Conservation (phyloP, 2,888 invertebrate species). For the Eudemis profundana region DNA sequence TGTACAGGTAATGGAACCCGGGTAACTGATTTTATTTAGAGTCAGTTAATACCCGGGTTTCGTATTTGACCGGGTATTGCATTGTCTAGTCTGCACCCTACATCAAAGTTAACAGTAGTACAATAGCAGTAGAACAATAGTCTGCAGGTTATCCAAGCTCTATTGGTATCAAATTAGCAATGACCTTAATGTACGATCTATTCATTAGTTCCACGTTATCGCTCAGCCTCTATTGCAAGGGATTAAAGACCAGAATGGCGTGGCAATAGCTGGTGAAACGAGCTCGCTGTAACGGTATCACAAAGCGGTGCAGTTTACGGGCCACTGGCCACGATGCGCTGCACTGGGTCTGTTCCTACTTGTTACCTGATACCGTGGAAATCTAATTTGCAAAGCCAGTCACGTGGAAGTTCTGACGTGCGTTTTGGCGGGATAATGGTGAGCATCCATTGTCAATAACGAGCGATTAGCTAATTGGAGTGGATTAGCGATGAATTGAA, state of each 20-base stretch:
- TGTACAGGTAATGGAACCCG: too few relatives aligned
- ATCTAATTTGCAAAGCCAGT: constrained; percentile 24
- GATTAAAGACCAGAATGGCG: background rate
- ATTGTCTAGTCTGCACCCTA: too few relatives aligned
- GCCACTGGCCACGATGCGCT: constrained; percentile 58
- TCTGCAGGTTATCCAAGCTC: constrained; percentile 13
- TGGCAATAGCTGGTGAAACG: constrained; percentile 4
- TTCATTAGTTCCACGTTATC: constrained; percentile 35
- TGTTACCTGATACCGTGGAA: constrained; percentile 33
- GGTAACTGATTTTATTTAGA: too few relatives aligned
- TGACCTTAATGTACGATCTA: constrained; percentile 40
- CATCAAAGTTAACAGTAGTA: too few relatives aligned
- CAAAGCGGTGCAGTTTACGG: constrained; percentile 59
- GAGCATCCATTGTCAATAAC: too few relatives aligned
- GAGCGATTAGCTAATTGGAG: too few relatives aligned
- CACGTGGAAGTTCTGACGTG: constrained; percentile 11
- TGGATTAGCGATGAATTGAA: too few relatives aligned
- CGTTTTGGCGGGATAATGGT: too few relatives aligned
- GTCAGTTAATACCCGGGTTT: too few relatives aligned
- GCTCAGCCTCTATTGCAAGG: constrained; percentile 11
- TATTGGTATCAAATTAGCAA: constrained; percentile 32
- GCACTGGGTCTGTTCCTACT: constrained; percentile 54
- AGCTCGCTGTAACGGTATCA: constrained; percentile 53
- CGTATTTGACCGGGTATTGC: too few relatives aligned
- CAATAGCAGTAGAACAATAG: too few relatives aligned